These are phyloP conservation scores for Apamea anceps DNA, from an alignment of 2,888 invertebrate genomes.

Conservation along the genomic window DNA sequence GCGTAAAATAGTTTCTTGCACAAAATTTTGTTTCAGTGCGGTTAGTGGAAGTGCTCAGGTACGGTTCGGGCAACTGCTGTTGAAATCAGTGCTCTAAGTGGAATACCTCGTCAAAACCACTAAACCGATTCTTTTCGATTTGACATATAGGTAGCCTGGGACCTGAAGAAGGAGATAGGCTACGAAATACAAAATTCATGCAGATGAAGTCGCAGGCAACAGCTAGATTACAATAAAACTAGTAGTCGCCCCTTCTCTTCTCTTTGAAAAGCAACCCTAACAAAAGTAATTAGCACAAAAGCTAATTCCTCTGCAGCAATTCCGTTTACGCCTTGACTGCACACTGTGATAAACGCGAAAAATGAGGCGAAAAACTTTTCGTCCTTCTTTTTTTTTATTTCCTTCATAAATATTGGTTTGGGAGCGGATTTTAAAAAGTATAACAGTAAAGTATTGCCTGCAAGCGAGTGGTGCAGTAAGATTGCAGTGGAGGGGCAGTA, in stretches of 20 bases:
- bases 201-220: neutral
- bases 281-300: constrained; percentile 47
- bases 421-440: constrained; percentile 64
- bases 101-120: no score
- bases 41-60: no score
- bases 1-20: no score
- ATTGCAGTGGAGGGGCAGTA: constrained; percentile 55
- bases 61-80: no score
- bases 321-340: constrained; percentile 53
- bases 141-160: neutral
- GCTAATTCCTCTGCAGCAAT: constrained; percentile 34
- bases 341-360: constrained; percentile 59
- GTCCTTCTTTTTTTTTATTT: constrained; percentile 51
- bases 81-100: no score
- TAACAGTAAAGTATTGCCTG: constrained; percentile 68
- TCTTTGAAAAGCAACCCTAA: neutral
- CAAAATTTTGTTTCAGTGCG: no score
- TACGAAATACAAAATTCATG: neutral
- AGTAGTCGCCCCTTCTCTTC: neutral
- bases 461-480: constrained; percentile 64
- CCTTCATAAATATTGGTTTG: constrained; percentile 68
- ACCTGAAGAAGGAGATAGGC: neutral
- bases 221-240: neutral
- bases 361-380: constrained; percentile 40
- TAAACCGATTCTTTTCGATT: neutral